Percentiles rank a stretch among this genome's conserved stretches.
phyloP scores from a whole-genome alignment of 1,140 invertebrate species.

The Samia ricini region DNA sequence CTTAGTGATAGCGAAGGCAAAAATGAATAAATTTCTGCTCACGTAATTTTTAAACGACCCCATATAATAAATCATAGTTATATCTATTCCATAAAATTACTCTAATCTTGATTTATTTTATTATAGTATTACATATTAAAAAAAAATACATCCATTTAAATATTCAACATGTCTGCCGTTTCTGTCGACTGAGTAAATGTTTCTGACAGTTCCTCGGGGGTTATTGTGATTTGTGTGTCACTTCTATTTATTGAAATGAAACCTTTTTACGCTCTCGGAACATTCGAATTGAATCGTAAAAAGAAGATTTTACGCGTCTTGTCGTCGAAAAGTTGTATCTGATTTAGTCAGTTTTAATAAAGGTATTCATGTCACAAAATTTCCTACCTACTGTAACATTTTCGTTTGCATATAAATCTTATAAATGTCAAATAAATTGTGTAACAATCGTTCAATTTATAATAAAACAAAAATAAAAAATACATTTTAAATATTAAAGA shows the following conservation, averaged over 20 bases:
- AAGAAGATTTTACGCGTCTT: background rate
- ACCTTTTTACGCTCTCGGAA: background rate
- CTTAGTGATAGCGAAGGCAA: no score
- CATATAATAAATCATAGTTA: no score
- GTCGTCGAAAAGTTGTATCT: background rate
- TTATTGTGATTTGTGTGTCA: background rate
- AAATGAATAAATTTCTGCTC: no score
- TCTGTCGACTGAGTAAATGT: background rate
- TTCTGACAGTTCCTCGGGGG: slow-evolving; percentile 1
- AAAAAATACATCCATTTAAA: background rate
- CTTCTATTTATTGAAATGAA: background rate
- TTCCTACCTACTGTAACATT: background rate
- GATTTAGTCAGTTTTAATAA: background rate
- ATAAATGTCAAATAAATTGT: background rate
- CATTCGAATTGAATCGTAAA: background rate
- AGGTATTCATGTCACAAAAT: background rate
- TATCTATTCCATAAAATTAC: no score
- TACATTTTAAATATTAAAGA: no score
- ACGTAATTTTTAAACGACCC: no score
- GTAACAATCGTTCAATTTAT: no score
- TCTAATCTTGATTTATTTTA: background rate
- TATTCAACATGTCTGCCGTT: background rate
- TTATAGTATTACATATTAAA: background rate
- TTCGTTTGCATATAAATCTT: background rate
- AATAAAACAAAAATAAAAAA: no score